A percentile compares a stretch with the other conserved stretches of the same genome.
These are phyloP conservation scores for Numida meleagris DNA, from an alignment of 2,113 vertebrate species.

Conservation along the genomic window DNA sequence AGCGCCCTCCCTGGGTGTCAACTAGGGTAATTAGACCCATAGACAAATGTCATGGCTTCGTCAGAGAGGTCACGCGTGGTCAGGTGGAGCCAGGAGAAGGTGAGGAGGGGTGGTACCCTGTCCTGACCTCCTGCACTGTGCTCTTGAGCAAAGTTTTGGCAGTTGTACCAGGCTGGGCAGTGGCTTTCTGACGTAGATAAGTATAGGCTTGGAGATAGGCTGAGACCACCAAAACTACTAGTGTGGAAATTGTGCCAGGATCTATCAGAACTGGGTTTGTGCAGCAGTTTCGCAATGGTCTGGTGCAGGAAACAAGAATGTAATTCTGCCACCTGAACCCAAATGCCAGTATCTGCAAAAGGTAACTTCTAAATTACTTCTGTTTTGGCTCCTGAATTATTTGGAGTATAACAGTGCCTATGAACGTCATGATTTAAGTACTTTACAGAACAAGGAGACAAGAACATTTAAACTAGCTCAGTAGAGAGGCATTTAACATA, in stretches of 20 bases:
- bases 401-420: constrained; percentile 42
- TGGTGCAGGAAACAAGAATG: not conserved
- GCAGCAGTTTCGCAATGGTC: not conserved
- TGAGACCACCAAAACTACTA: not conserved
- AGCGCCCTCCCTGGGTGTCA: constrained; percentile 8
- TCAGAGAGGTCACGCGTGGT: not conserved
- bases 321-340: constrained; percentile 16
- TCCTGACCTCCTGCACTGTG: not conserved
- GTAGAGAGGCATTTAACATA: constrained; percentile 63
- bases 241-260: not conserved
- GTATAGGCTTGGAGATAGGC: not conserved
- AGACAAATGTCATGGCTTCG: not conserved
- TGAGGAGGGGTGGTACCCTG: not conserved
- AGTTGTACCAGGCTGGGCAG: not conserved
- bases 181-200: constrained; percentile 1
- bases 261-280: not conserved
- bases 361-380: constrained; percentile 29
- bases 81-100: not conserved
- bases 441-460: constrained; percentile 61
- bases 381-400: constrained; percentile 52
- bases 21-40: not conserved
- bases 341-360: not conserved
- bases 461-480: constrained; percentile 68
- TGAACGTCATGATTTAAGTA: constrained; percentile 58
- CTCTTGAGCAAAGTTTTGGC: not conserved